phyloP scores from a whole-genome alignment of 1,140 invertebrate species.

The Rhagoletis zephyria region DNA sequence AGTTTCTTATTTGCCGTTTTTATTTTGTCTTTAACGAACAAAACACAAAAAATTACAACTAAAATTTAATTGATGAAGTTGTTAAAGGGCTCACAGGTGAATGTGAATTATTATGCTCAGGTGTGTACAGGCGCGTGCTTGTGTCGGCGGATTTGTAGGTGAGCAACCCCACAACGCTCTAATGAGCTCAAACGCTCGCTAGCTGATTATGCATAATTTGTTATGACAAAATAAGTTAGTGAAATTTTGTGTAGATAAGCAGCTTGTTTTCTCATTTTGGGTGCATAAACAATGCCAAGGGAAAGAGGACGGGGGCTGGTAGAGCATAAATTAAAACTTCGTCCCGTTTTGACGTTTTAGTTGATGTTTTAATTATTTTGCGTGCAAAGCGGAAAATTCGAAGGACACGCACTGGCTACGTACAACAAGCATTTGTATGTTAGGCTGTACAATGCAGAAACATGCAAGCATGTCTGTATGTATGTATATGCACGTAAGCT shows the following conservation, averaged over 20 bases:
- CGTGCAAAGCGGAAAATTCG: constrained; percentile 54
- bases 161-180: background rate
- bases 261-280: background rate
- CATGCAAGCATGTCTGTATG: background rate
- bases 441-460: background rate
- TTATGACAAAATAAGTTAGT: constrained; percentile 53
- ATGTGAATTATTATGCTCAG: background rate
- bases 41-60: background rate
- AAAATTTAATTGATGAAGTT: constrained; percentile 7
- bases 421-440: background rate
- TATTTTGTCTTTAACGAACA: background rate
- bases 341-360: constrained; percentile 46
- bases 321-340: constrained; percentile 37
- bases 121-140: background rate
- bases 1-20: background rate
- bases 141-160: background rate
- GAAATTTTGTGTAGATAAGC: constrained; percentile 11
- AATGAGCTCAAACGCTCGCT: background rate
- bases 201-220: constrained; percentile 53
- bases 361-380: constrained; percentile 55
- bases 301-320: background rate
- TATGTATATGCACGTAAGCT: background rate
- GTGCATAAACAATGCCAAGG: background rate
- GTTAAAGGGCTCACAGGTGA: constrained; percentile 27
- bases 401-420: background rate